These are phyloP conservation scores for Altica lythri DNA, from an alignment of 2,888 invertebrate genomes.

Conservation along the genomic window DNA sequence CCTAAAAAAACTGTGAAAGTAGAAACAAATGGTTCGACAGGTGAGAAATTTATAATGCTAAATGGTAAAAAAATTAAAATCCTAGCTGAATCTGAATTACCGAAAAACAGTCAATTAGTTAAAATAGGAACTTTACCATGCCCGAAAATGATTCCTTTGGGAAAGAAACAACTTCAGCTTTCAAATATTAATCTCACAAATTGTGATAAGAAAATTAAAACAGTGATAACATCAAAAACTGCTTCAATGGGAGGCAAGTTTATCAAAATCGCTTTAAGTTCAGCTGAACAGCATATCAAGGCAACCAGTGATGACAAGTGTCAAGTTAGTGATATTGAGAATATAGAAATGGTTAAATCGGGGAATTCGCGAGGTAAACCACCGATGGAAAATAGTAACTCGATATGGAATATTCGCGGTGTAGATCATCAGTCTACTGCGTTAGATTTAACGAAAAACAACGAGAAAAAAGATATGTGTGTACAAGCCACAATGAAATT, in stretches of 20 bases:
- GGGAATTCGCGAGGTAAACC: constrained; percentile 4
- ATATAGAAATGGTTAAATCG: constrained; percentile 4
- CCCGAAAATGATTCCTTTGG: too few relatives aligned
- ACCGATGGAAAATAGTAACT: background rate
- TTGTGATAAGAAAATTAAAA: constrained; percentile 20
- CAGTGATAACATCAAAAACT: constrained; percentile 16
- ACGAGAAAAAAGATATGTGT: constrained; percentile 4
- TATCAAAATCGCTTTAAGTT: constrained; percentile 22
- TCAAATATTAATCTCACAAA: background rate
- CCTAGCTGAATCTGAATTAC: constrained; percentile 31
- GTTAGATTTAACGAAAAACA: constrained; percentile 13
- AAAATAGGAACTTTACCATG: constrained; percentile 13
- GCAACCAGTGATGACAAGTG: constrained; percentile 21
- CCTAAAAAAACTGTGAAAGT: constrained; percentile 19
- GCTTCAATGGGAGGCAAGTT: constrained; percentile 14
- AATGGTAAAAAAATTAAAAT: constrained; percentile 43
- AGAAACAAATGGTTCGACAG: constrained; percentile 28
- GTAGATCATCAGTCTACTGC: constrained; percentile 8
- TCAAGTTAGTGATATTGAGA: constrained; percentile 6
- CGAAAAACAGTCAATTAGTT: constrained; percentile 21
- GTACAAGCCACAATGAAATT: constrained; percentile 8
- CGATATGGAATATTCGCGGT: too few relatives aligned
- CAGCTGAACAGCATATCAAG: constrained; percentile 7
- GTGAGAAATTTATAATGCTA: constrained; percentile 40
- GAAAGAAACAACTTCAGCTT: constrained; percentile 2